Conservation (phyloP, 1,140 invertebrate species). For the Paralvinella palmiformis region DNA sequence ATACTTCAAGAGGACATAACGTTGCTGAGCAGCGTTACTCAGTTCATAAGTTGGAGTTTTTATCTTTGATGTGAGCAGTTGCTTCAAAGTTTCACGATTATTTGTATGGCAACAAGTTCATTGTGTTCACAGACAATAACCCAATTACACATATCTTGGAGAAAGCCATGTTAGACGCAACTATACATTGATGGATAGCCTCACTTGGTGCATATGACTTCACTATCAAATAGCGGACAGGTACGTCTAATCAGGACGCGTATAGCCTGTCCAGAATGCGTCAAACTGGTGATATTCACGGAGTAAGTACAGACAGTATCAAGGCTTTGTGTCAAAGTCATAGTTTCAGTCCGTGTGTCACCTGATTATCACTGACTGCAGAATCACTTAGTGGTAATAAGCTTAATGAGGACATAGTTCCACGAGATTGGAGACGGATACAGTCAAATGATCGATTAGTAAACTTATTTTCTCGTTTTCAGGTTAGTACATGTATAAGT, state of each 20-base stretch:
- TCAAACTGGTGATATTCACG: not conserved
- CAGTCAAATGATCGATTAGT: too few species aligned
- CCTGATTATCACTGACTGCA: slow-evolving; percentile 14
- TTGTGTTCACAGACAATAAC: slow-evolving; percentile 20
- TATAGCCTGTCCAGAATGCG: slow-evolving; percentile 17
- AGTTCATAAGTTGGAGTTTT: slow-evolving; percentile 11
- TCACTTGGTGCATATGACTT: slow-evolving; percentile 12
- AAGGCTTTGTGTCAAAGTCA: not conserved
- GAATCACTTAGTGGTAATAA: slow-evolving; percentile 11
- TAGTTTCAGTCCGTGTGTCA: not conserved
- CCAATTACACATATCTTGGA: slow-evolving; percentile 19
- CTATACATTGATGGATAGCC: slow-evolving; percentile 20
- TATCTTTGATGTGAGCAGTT: slow-evolving; percentile 13
- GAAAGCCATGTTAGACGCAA: slow-evolving; percentile 20
- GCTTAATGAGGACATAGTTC: not conserved
- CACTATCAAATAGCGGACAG: slow-evolving; percentile 17
- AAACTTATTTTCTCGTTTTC: too few species aligned
- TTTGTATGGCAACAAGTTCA: slow-evolving; percentile 13
- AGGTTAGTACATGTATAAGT: too few species aligned
- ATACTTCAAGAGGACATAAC: not conserved
- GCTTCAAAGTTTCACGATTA: slow-evolving; percentile 19
- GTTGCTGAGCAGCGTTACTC: not conserved
- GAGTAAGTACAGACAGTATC: not conserved
- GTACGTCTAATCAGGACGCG: slow-evolving; percentile 15
- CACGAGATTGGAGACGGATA: too few species aligned